phyloP scores from a whole-genome alignment of 1,140 invertebrate species.

The Wasmannia auropunctata region DNA sequence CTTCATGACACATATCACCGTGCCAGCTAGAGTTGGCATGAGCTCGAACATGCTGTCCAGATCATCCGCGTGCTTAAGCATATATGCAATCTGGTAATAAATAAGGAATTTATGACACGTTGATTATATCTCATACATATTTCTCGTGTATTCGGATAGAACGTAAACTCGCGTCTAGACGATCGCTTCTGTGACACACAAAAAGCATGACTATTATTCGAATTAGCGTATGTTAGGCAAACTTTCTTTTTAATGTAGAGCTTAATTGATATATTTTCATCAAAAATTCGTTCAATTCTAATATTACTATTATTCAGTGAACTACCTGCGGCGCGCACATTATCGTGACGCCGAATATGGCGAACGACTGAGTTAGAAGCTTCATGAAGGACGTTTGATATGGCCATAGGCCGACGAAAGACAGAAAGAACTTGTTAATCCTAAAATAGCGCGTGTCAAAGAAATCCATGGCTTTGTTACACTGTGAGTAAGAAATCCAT shows the following conservation, averaged over 20 bases:
- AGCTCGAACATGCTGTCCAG: neutral
- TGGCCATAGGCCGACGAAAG: constrained; percentile 25
- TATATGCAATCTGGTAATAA: constrained; percentile 4
- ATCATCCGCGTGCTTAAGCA: neutral
- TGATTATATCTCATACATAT: constrained; percentile 13
- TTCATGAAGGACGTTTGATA: constrained; percentile 14
- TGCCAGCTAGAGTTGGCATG: neutral
- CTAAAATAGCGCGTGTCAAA: constrained; percentile 42
- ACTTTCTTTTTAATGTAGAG: neutral
- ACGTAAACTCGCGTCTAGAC: neutral
- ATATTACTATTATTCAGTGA: constrained; percentile 1
- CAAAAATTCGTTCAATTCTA: neutral
- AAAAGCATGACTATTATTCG: neutral
- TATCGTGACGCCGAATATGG: neutral
- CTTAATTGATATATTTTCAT: neutral
- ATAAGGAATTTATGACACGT: neutral
- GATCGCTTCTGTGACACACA: neutral
- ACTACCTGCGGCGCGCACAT: constrained; percentile 4
- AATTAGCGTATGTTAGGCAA: neutral
- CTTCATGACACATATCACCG: constrained; percentile 1
- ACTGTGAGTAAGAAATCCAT: constrained; percentile 27
- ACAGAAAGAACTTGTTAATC: constrained; percentile 30
- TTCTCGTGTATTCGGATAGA: neutral
- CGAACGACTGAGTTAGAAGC: neutral
- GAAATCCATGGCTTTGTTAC: constrained; percentile 21